These are phyloP conservation scores for Centropristis striata DNA, from an alignment of 2,113 vertebrate species.

Conservation along the genomic window DNA sequence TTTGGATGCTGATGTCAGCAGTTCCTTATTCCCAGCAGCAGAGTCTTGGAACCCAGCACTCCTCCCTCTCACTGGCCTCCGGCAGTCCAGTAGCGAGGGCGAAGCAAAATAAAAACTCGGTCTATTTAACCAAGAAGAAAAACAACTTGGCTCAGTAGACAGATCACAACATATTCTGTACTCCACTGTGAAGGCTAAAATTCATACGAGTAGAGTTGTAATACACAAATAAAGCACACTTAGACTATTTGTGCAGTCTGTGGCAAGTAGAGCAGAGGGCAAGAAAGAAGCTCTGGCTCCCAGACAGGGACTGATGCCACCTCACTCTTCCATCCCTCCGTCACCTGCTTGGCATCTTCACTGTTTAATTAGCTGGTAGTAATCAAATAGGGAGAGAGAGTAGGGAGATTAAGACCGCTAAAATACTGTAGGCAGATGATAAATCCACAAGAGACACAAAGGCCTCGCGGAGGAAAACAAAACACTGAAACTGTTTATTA, in stretches of 20 bases:
- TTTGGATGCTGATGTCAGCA: slow-evolving; percentile 80
- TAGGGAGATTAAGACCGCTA: slow-evolving; percentile 77
- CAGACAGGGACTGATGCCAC: slow-evolving; percentile 28
- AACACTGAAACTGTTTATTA: slow-evolving; percentile 73
- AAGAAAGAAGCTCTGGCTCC: slow-evolving; percentile 34
- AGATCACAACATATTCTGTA: slow-evolving; percentile 28
- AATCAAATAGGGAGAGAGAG: slow-evolving; percentile 80
- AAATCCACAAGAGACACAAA: slow-evolving; percentile 78
- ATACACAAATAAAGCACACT: slow-evolving; percentile 9
- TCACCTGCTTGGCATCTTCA: slow-evolving; percentile 82
- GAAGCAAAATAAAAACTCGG: slow-evolving; percentile 60
- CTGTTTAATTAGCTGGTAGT: slow-evolving; percentile 81
- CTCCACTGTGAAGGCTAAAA: slow-evolving; percentile 23
- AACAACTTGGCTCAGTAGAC: slow-evolving; percentile 43
- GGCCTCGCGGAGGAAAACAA: slow-evolving; percentile 61
- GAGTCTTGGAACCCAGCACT: slow-evolving; percentile 53
- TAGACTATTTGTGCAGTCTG: slow-evolving; percentile 10
- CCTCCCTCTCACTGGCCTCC: slow-evolving; percentile 47
- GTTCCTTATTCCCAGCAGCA: slow-evolving; percentile 53
- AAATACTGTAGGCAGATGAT: slow-evolving; percentile 78
- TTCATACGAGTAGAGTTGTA: slow-evolving; percentile 1
- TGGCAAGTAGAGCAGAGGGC: slow-evolving; percentile 21
- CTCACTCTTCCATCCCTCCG: slow-evolving; percentile 41
- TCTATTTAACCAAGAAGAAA: slow-evolving; percentile 67
- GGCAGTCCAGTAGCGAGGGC: slow-evolving; percentile 45